Evolutionary conservation across 2,797 vertebrate species (phyloP).

Genomic region (Sebastiscus albofasciatus): DNA sequence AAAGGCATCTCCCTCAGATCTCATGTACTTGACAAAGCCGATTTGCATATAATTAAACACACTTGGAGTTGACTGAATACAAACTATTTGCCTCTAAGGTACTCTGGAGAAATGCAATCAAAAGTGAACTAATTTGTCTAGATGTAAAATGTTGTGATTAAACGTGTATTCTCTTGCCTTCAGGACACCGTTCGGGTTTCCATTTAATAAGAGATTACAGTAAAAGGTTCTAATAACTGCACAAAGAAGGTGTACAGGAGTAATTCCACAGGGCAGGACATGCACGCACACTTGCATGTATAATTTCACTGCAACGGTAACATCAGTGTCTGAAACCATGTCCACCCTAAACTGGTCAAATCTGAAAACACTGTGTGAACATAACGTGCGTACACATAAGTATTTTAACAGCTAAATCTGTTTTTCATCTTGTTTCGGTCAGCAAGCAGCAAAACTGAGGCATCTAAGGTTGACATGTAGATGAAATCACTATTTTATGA

Average conservation of each 20-base stretch:
- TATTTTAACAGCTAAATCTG: not conserved
- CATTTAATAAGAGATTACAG: conserved; percentile 56
- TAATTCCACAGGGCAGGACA: not conserved
- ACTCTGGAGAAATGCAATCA: conserved; percentile 77
- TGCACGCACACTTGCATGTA: not conserved
- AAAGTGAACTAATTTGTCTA: conserved; percentile 76
- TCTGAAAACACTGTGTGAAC: not conserved
- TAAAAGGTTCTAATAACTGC: conserved; percentile 34
- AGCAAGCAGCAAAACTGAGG: not conserved
- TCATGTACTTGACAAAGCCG: conserved; percentile 8
- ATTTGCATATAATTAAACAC: conserved; percentile 68
- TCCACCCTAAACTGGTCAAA: not conserved
- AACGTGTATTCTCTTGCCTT: conserved; percentile 60
- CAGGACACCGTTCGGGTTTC: conserved; percentile 50
- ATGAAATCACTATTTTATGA: not conserved
- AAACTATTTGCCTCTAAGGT: conserved; percentile 77
- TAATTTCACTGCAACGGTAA: not conserved
- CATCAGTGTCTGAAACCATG: not conserved
- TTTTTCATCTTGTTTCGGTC: not conserved
- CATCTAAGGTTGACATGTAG: not conserved
- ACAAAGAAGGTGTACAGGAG: not conserved
- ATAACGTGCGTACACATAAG: not conserved
- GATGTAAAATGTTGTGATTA: conserved; percentile 74
- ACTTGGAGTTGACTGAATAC: conserved; percentile 64
- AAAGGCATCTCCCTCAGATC: conserved; percentile 20